Conservation (phyloP, 2,797 vertebrate species). For the Sardinella longiceps region DNA sequence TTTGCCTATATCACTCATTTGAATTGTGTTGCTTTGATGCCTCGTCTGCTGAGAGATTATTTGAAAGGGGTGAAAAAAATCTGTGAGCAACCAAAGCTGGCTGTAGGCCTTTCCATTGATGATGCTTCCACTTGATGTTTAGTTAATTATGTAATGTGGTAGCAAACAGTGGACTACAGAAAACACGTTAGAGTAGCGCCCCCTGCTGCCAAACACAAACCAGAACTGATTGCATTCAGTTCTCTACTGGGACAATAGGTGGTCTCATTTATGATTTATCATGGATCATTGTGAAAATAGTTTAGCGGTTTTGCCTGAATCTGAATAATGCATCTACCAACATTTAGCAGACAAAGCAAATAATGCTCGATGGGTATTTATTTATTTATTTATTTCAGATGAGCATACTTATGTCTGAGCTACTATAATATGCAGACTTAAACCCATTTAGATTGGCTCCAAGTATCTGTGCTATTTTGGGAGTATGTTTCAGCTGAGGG, state of each 20-base stretch:
- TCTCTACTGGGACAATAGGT: constrained; percentile 14
- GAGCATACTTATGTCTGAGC: background rate
- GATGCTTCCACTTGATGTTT: background rate
- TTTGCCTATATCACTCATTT: background rate
- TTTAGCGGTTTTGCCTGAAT: background rate
- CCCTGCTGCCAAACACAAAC: constrained; percentile 43
- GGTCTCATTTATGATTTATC: constrained; percentile 27
- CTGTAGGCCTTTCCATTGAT: background rate
- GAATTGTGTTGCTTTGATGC: background rate
- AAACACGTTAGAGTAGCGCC: constrained; percentile 35
- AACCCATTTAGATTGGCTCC: background rate
- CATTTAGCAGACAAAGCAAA: background rate
- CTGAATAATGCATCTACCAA: background rate
- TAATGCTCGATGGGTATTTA: background rate
- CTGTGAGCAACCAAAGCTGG: background rate
- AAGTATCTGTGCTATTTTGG: background rate
- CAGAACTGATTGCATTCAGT: background rate
- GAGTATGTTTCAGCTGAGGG: background rate
- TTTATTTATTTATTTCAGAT: background rate
- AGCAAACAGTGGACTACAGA: background rate
- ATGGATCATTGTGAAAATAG: constrained; percentile 22
- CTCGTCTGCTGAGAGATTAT: background rate
- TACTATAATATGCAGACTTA: background rate
- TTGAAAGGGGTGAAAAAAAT: no score
- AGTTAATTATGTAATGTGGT: background rate